Conservation (phyloP, 2,113 vertebrate species). For the Sebastes fasciatus region DNA sequence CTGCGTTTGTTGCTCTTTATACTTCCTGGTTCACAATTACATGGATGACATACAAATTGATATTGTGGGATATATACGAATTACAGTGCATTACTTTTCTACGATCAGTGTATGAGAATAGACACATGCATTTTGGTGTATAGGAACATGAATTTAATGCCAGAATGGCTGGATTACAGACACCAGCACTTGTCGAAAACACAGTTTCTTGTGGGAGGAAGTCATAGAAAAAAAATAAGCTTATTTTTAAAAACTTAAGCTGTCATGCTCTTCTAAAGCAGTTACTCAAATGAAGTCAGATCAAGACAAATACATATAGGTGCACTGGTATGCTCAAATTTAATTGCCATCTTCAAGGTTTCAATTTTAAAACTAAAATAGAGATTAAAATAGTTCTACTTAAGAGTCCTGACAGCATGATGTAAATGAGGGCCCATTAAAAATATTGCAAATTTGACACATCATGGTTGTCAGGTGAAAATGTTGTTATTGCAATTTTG, state of each 20-base stretch:
- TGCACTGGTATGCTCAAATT: conserved; percentile 6
- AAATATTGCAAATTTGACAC: conserved; percentile 18
- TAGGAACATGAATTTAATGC: neutral
- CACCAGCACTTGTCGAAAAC: conserved; percentile 5
- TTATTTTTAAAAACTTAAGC: conserved; percentile 17
- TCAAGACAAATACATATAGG: conserved; percentile 29
- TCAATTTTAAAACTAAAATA: conserved; percentile 29
- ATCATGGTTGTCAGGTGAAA: conserved; percentile 28
- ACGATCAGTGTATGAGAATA: too few relatives aligned
- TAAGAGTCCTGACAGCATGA: conserved; percentile 24
- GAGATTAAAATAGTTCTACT: neutral
- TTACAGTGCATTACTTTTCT: too few relatives aligned
- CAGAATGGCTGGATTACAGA: neutral
- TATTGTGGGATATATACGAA: too few relatives aligned
- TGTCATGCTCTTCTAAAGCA: conserved; percentile 16
- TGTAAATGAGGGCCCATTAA: conserved; percentile 31
- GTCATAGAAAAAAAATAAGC: neutral
- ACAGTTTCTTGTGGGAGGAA: conserved; percentile 10
- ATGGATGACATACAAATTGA: too few relatives aligned
- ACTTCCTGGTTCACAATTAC: too few relatives aligned
- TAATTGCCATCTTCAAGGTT: conserved; percentile 28
- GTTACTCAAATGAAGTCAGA: conserved; percentile 32
- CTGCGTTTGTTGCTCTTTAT: too few relatives aligned
- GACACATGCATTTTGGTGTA: neutral
- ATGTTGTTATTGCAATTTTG: conserved; percentile 38